phyloP scores from a whole-genome alignment of 2,113 vertebrate species.

The Gallinago media region DNA sequence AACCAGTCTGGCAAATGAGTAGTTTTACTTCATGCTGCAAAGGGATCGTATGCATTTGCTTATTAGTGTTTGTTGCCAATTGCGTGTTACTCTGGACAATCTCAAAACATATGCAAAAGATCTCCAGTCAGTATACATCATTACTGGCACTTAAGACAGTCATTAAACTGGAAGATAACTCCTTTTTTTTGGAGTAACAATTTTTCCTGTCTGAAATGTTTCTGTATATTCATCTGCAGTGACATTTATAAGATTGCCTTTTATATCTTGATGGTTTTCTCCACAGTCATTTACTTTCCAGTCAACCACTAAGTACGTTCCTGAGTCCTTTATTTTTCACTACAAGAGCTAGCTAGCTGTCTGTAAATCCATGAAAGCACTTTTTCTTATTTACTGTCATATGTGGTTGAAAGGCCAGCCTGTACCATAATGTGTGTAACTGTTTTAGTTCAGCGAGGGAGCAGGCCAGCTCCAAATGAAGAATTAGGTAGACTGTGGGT shows the following conservation, averaged over 20 bases:
- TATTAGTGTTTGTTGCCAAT: neutral
- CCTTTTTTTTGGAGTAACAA: neutral
- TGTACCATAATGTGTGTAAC: rapidly evolving
- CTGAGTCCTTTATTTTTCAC: neutral
- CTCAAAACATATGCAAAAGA: neutral
- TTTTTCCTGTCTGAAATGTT: neutral
- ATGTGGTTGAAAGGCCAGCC: neutral
- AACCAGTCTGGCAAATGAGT: neutral
- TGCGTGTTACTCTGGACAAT: neutral
- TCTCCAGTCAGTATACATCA: neutral
- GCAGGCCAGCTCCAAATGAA: neutral
- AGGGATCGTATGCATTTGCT: neutral
- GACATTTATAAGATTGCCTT: neutral
- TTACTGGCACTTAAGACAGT: neutral
- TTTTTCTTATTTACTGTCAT: neutral
- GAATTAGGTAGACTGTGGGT: neutral
- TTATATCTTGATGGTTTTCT: neutral
- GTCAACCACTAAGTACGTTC: neutral
- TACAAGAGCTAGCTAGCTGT: neutral
- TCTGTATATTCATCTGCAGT: neutral
- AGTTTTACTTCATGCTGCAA: neutral
- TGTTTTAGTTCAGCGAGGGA: neutral
- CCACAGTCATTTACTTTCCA: neutral
- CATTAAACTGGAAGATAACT: neutral
- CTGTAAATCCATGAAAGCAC: neutral